A percentile compares a stretch with the other conserved stretches of the same genome.
Evolutionary conservation across 1,140 invertebrate genomes (phyloP).

Genomic region (Caenorhabditis briggsae): DNA sequence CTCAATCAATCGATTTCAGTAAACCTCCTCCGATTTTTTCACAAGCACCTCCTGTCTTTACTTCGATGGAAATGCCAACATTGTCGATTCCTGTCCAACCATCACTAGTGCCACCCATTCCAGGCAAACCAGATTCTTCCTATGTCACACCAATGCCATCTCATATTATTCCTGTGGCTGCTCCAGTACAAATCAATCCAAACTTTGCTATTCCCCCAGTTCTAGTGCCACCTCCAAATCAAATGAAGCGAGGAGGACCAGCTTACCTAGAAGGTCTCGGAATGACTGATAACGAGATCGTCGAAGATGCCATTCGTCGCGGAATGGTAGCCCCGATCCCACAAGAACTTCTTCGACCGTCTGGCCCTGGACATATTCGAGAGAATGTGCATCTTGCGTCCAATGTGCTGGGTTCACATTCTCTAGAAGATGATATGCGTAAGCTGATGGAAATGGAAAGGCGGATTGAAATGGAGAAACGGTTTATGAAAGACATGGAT

Average conservation of each 20-base stretch:
- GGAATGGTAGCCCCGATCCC: conserved; percentile 37
- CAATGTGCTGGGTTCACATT: neutral
- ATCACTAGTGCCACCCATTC: too few relatives aligned
- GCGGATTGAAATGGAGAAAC: conserved; percentile 17
- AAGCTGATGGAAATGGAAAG: conserved; percentile 44
- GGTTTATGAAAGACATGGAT: conserved; percentile 24
- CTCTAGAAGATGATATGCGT: conserved; percentile 10
- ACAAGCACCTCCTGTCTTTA: neutral
- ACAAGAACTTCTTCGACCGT: conserved; percentile 11
- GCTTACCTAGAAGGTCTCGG: conserved; percentile 13
- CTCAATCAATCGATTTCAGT: neutral
- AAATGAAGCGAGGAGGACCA: neutral
- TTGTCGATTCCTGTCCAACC: neutral
- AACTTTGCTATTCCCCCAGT: neutral
- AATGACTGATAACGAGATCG: conserved; percentile 40
- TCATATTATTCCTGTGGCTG: conserved; percentile 28
- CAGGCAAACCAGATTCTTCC: neutral
- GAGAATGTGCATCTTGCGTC: neutral
- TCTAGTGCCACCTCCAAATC: neutral
- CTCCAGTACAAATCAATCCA: neutral
- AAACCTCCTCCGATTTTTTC: neutral
- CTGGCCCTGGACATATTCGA: conserved; percentile 12
- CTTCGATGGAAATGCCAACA: neutral
- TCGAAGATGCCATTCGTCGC: conserved; percentile 12
- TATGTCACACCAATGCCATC: neutral